These are phyloP conservation scores for Xiphydria camelus DNA, from an alignment of 2,888 invertebrate genomes.

Conservation along the genomic window DNA sequence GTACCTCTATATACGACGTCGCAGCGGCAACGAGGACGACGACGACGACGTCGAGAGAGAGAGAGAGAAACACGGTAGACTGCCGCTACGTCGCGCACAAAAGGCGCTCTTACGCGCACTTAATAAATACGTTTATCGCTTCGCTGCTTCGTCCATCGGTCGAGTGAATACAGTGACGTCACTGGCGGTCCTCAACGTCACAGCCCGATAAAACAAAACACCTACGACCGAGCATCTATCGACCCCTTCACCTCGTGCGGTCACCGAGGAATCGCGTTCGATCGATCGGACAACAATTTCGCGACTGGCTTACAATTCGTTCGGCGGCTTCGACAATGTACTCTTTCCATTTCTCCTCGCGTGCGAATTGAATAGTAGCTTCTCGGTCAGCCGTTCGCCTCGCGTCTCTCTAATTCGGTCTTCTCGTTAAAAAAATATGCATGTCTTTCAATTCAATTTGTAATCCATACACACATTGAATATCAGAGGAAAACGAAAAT, in stretches of 20 bases:
- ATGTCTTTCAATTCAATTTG: too few species aligned
- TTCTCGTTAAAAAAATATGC: too few species aligned
- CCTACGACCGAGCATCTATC: conserved; percentile 5
- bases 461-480: too few species aligned
- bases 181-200: conserved; percentile 43
- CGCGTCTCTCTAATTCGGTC: too few species aligned
- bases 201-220: conserved; percentile 41
- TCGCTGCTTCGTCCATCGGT: conserved; percentile 41
- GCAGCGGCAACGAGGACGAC: too few species aligned
- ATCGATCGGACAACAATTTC: conserved; percentile 1
- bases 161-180: conserved; percentile 50
- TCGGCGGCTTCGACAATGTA: too few species aligned
- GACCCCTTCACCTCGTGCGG: not conserved
- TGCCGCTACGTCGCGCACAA: conserved; percentile 11
- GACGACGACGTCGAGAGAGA: not conserved
- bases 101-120: conserved; percentile 40
- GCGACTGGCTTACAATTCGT: not conserved
- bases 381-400: too few species aligned
- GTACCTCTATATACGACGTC: too few species aligned
- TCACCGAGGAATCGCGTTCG: too few species aligned
- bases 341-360: too few species aligned
- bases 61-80: not conserved
- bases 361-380: too few species aligned
- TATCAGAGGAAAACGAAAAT: too few species aligned
- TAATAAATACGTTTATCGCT: conserved; percentile 50